Evolutionary conservation across 2,888 invertebrate species (phyloP), one percentile per base, ranked within the genome.

Genomic region (Hirtodrosophila duncani): DNA sequence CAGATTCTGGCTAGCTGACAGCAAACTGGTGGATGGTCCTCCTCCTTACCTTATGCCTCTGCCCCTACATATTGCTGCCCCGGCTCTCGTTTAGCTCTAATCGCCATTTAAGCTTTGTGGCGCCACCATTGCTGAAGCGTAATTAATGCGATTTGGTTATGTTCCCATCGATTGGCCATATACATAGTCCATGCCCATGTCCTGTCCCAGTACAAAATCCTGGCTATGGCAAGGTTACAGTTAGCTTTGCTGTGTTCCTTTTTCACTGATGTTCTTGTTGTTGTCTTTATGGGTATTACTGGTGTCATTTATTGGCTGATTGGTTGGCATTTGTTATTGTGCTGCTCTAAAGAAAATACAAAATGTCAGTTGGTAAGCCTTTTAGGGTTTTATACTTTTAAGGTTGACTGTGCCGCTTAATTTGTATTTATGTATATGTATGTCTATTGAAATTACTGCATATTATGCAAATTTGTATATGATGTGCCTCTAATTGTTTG

Each of bases 91-190:
- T 29, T 49, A 36, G 44, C 43, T 41, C 45, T 62, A 63, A 63
- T 62, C 63, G 58, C 52, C 52, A 49, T 58, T 62, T 58, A 62
- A 62, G 75, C 71, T 69, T 72, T 77, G 80, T 66, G 80, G 77
- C 80, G 57, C 77, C 72, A 74, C 77, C 72, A 69, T 80, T 77
- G 80, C 43, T 72, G 78, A 65, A 68, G 77, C 74, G 77, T 80
- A 70, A 77, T 67, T 77, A 80, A 77, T 77, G 62, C 70, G 80
- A 77, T 77, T 80, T 77, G 69, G 62, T 51, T 79, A 63, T 67
- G 67, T 69, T 58, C 16, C 57, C 58, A 75, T 75, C 79, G 71
- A 75, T 74, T 74, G 70, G 61, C 57, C 44, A 31, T n/a, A n/a
- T n/a, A n/a, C 13, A 18, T 11, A 11, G 10, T 34, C n/a, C 18